These are phyloP conservation scores for Turdus rufiventris DNA, from an alignment of 2,113 vertebrate species.

Conservation along the genomic window DNA sequence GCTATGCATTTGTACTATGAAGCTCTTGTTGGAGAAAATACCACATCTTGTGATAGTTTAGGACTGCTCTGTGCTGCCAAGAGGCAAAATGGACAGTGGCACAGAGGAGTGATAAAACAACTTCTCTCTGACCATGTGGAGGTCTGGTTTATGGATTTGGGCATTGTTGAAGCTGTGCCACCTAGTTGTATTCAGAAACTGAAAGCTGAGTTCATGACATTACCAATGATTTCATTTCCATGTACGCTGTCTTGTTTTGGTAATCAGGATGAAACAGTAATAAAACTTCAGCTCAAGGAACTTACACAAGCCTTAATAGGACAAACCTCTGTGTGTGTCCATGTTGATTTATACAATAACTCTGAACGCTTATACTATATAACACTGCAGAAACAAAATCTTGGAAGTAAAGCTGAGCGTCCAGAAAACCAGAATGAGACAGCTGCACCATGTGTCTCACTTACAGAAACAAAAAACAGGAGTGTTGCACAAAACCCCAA, in stretches of 20 bases:
- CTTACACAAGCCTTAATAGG: slow-evolving; percentile 80
- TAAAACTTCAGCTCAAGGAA: slow-evolving; percentile 71
- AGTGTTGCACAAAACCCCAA: neutral
- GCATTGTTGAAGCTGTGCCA: slow-evolving; percentile 79
- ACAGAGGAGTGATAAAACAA: slow-evolving; percentile 84
- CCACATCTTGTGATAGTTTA: slow-evolving; percentile 69
- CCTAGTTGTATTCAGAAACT: slow-evolving; percentile 76
- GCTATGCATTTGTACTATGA: slow-evolving; percentile 76
- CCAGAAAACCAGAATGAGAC: neutral
- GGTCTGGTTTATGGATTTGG: slow-evolving; percentile 90
- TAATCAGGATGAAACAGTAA: slow-evolving; percentile 52
- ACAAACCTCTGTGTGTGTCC: slow-evolving; percentile 61
- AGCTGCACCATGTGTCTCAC: neutral
- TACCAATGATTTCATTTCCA: slow-evolving; percentile 82
- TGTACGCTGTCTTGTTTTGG: slow-evolving; percentile 77
- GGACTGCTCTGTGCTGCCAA: slow-evolving; percentile 85
- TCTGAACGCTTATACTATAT: slow-evolving; percentile 75
- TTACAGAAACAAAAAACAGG: neutral
- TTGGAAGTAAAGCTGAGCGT: neutral
- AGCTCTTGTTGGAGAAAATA: slow-evolving; percentile 14
- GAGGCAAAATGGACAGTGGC: slow-evolving; percentile 83
- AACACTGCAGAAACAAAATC: slow-evolving; percentile 62
- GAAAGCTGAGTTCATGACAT: slow-evolving; percentile 73
- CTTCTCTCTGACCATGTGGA: slow-evolving; percentile 76
- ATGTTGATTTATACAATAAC: slow-evolving; percentile 68